A percentile compares a stretch with the other conserved stretches of the same genome.
Conservation (phyloP, 2,113 vertebrate genomes). For the Barnardius zonarius region DNA sequence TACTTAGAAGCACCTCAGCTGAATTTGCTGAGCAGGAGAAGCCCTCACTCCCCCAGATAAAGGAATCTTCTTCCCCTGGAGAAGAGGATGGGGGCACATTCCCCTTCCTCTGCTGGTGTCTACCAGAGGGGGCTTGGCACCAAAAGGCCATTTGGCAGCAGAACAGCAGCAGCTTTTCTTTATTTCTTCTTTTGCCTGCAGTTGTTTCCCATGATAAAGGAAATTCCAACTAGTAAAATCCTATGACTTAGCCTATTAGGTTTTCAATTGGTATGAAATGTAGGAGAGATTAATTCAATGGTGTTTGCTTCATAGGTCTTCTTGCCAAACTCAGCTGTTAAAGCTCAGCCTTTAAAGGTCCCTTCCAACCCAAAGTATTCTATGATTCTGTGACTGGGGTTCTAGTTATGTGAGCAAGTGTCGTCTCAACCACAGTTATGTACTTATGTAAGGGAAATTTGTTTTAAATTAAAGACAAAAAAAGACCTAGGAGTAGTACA, state of each 20-base stretch:
- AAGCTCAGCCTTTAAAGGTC: neutral
- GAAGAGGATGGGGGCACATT: too few species aligned
- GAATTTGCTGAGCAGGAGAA: neutral
- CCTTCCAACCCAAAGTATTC: neutral
- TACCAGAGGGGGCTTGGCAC: constrained; percentile 23
- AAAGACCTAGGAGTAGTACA: neutral
- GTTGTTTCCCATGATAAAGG: neutral
- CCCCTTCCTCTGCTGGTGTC: neutral
- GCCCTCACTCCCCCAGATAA: neutral
- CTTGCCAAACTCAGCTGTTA: neutral
- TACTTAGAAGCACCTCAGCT: neutral
- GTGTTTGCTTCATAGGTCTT: neutral
- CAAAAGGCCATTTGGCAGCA: neutral
- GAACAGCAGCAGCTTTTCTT: neutral
- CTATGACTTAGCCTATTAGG: neutral
- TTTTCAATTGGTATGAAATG: neutral
- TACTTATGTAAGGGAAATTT: neutral
- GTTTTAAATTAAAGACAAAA: constrained; percentile 8
- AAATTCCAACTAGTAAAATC: neutral
- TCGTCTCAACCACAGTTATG: neutral
- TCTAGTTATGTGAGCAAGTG: neutral
- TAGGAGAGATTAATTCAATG: neutral
- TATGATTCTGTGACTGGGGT: neutral
- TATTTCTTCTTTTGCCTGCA: neutral
- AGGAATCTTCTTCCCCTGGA: neutral